Percentiles rank a stretch among this genome's conserved stretches.
phyloP scores from a whole-genome alignment of 2,888 invertebrate genomes.

The Hemaris fuciformis region DNA sequence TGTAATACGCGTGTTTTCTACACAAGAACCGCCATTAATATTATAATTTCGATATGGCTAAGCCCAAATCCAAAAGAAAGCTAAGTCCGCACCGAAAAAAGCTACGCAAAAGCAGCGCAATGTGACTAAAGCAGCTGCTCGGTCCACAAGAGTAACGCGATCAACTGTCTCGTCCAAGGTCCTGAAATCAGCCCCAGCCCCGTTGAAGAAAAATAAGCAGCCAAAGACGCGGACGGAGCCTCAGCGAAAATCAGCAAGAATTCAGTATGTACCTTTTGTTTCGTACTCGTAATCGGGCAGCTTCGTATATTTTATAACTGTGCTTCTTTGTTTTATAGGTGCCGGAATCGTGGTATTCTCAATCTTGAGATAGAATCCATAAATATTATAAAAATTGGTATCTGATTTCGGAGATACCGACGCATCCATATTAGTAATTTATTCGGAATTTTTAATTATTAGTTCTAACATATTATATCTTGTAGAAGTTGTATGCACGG shows the following conservation, averaged over 20 bases:
- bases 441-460: not conserved
- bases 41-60: not conserved
- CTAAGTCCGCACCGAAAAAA: not conserved
- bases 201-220: constrained; percentile 3
- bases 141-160: not conserved
- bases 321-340: constrained; percentile 46
- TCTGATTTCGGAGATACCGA: constrained; percentile 54
- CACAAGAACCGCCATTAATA: not conserved
- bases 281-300: constrained; percentile 61
- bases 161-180: not conserved
- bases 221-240: constrained; percentile 14
- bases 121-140: not conserved
- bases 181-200: not conserved
- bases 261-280: constrained; percentile 48
- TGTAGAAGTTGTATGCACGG: not conserved
- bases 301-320: constrained; percentile 67
- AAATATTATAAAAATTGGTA: constrained; percentile 47
- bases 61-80: not conserved
- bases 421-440: constrained; percentile 60
- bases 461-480: not conserved
- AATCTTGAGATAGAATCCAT: constrained; percentile 49
- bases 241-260: not conserved
- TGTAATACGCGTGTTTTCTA: not conserved
- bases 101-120: not conserved
- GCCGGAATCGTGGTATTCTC: constrained; percentile 44